Conservation (phyloP, 2,797 vertebrate genomes). For the Scleropages formosus region DNA sequence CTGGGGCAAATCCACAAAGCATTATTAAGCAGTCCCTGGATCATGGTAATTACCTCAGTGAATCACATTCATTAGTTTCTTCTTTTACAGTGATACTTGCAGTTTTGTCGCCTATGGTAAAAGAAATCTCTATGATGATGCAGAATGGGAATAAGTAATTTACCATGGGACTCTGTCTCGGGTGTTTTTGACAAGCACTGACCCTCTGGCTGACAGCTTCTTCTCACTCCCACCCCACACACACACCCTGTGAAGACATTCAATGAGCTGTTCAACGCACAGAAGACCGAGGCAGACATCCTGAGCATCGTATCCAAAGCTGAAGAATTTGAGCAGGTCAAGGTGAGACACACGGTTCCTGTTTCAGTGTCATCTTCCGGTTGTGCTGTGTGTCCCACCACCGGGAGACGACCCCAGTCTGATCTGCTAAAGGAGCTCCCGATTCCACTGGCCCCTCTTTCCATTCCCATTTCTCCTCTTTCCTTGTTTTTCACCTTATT, state of each 20-base stretch:
- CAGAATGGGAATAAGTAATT: too few relatives aligned
- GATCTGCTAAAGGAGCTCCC: not conserved
- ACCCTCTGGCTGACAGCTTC: not conserved
- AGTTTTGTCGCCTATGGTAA: not conserved
- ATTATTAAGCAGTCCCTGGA: not conserved
- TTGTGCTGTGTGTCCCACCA: not conserved
- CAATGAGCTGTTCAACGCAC: slow-evolving; percentile 91
- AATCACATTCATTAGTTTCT: not conserved
- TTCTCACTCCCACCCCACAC: slow-evolving; percentile 16
- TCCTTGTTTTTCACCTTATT: not conserved
- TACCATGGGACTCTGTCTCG: too few relatives aligned
- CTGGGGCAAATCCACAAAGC: not conserved
- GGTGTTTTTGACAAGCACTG: not conserved
- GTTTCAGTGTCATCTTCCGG: not conserved
- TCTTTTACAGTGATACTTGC: not conserved
- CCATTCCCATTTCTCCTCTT: not conserved
- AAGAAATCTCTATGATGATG: too few relatives aligned
- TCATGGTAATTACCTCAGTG: slow-evolving; percentile 1
- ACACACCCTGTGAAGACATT: slow-evolving; percentile 77
- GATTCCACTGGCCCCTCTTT: not conserved
- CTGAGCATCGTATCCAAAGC: slow-evolving; percentile 93
- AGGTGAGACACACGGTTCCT: slow-evolving; percentile 71
- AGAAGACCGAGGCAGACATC: slow-evolving; percentile 91
- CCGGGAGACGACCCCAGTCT: too few relatives aligned
- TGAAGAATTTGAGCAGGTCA: slow-evolving; percentile 97